These are phyloP conservation scores for Laticauda laticaudata DNA, from an alignment of 2,113 vertebrate species.

Conservation along the genomic window DNA sequence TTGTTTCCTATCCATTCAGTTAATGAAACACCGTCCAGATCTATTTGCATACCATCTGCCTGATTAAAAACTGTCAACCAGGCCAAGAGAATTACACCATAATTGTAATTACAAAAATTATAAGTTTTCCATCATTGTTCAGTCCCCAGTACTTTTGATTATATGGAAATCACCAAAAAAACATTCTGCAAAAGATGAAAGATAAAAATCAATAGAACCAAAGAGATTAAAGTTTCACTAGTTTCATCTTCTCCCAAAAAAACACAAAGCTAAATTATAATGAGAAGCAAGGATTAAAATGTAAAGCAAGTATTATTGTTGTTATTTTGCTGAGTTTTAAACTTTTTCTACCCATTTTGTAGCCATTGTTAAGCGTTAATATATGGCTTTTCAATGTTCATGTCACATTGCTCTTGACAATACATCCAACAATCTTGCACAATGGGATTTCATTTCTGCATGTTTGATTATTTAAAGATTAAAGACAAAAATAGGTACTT, in stretches of 20 bases:
- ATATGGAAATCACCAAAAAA: neutral
- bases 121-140: neutral
- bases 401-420: neutral
- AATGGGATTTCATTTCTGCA: neutral
- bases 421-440: neutral
- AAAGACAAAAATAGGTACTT: neutral
- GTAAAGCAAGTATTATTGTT: conserved; percentile 4
- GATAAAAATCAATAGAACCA: neutral
- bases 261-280: neutral
- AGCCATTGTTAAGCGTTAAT: neutral
- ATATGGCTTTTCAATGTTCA: neutral
- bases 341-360: neutral
- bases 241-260: neutral
- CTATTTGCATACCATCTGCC: neutral
- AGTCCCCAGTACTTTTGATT: neutral
- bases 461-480: neutral
- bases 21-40: neutral
- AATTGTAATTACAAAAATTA: neutral
- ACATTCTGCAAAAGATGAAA: neutral
- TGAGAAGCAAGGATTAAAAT: neutral
- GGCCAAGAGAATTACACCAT: neutral
- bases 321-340: neutral
- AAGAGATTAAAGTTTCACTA: neutral
- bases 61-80: neutral
- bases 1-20: neutral